Conservation (phyloP, 2,797 vertebrate species). For the Coracias cyanogaster region DNA sequence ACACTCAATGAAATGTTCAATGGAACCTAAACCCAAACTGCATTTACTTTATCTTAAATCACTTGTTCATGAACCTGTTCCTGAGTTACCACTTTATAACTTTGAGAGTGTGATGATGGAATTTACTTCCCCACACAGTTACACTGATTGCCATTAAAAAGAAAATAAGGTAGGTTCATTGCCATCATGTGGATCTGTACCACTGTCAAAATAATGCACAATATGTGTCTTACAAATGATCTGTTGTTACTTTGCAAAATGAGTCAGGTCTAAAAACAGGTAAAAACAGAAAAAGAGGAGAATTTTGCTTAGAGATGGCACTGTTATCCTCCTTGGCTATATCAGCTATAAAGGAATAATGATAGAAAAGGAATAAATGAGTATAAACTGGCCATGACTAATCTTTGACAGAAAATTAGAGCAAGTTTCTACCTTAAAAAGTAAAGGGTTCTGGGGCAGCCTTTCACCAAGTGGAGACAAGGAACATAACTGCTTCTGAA, state of each 20-base stretch:
- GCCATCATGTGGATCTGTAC: background rate
- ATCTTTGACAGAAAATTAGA: background rate
- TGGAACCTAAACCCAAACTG: background rate
- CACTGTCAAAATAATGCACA: background rate
- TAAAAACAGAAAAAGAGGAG: background rate
- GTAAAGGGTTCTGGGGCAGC: background rate
- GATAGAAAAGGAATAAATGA: background rate
- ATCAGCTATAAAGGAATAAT: background rate
- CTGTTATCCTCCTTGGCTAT: background rate
- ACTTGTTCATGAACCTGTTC: background rate
- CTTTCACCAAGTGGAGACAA: background rate
- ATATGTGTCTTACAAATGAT: background rate
- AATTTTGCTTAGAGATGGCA: background rate
- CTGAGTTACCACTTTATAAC: background rate
- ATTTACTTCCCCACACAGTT: background rate
- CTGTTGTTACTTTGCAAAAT: background rate
- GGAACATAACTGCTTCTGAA: background rate
- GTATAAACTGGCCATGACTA: background rate
- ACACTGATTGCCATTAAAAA: background rate
- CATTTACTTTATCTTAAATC: background rate
- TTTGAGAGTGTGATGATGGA: background rate
- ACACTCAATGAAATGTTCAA: too few species aligned
- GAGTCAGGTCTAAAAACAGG: background rate
- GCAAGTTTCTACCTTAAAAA: background rate
- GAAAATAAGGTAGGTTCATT: background rate